Percentiles rank a stretch among this genome's conserved stretches.
These are phyloP conservation scores for Zaprionus vittiger DNA, from an alignment of 1,140 invertebrate species.

Conservation along the genomic window DNA sequence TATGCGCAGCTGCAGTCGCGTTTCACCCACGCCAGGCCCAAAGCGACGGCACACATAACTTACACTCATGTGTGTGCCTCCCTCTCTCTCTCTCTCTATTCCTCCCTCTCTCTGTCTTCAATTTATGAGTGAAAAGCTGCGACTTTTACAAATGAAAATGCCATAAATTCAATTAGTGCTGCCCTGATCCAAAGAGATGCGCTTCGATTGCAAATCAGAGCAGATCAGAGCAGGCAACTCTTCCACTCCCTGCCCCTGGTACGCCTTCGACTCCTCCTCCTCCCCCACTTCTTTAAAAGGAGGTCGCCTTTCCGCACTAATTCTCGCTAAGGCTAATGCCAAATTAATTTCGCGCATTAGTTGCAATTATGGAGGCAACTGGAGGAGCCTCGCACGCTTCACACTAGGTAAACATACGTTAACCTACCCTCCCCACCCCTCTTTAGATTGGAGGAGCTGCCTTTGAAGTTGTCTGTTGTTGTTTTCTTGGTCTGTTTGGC, in stretches of 20 bases:
- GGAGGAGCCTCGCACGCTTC: conserved; percentile 38
- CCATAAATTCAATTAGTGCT: conserved; percentile 78
- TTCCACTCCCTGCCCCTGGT: background rate
- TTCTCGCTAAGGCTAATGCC: conserved; percentile 57
- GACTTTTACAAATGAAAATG: conserved; percentile 71
- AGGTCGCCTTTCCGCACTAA: conserved; percentile 67
- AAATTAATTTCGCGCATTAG: conserved; percentile 78
- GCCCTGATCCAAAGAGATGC: conserved; percentile 26
- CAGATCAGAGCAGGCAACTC: conserved; percentile 15
- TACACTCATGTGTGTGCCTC: conserved; percentile 14
- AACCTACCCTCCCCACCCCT: background rate
- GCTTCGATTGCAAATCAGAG: conserved; percentile 69
- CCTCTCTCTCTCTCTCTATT: background rate
- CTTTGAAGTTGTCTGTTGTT: conserved; percentile 12
- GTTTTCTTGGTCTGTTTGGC: conserved; percentile 44
- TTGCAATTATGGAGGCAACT: conserved; percentile 61
- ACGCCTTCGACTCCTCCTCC: background rate
- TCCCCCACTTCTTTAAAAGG: conserved; percentile 23
- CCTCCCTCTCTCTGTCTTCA: conserved; percentile 15
- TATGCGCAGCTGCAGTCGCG: conserved; percentile 74
- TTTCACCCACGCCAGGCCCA: conserved; percentile 76
- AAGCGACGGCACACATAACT: conserved; percentile 63
- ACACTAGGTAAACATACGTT: conserved; percentile 18
- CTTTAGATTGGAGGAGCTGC: background rate
- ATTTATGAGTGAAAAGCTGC: conserved; percentile 78